Percentiles rank a stretch among this genome's conserved stretches.
These are phyloP conservation scores for Aurelia coerulea DNA, from an alignment of 30 jellyfish, hydroid and myxozoan species.

Conservation along the genomic window DNA sequence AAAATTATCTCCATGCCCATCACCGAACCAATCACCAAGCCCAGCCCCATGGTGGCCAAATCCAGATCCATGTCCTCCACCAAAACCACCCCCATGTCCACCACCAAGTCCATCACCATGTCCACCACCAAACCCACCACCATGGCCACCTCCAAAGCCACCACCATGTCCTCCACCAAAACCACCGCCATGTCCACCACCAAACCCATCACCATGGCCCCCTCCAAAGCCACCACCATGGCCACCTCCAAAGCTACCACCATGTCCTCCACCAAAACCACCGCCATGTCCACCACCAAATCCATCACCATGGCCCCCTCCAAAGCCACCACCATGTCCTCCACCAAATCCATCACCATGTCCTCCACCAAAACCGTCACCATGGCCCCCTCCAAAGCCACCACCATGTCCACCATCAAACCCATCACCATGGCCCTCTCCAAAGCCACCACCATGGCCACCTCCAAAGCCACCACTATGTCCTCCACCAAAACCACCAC, in stretches of 20 bases:
- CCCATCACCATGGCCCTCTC: slow-evolving; percentile 24
- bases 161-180: slow-evolving; percentile 51
- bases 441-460: slow-evolving; percentile 34
- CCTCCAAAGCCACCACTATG: slow-evolving; percentile 39
- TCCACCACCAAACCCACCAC: slow-evolving; percentile 40
- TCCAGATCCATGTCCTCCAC: slow-evolving; percentile 26
- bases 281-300: slow-evolving; percentile 30
- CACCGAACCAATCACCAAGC: slow-evolving; percentile 7
- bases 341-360: slow-evolving; percentile 31
- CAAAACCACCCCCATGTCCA: slow-evolving; percentile 35
- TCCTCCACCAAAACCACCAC: slow-evolving; percentile 38
- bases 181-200: slow-evolving; percentile 28
- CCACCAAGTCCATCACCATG: slow-evolving; percentile 52
- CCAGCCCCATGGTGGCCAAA: slow-evolving; percentile 37
- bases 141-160: slow-evolving; percentile 41
- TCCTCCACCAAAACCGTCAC: slow-evolving; percentile 28
- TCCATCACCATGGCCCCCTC: slow-evolving; percentile 4
- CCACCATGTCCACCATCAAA: neutral
- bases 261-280: slow-evolving; percentile 33
- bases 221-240: slow-evolving; percentile 33
- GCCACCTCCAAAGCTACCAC: slow-evolving; percentile 36
- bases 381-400: slow-evolving; percentile 40
- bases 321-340: slow-evolving; percentile 36
- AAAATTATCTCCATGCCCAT: slow-evolving; percentile 33
- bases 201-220: slow-evolving; percentile 23